These are phyloP conservation scores for Polyommatus iphigenia DNA, from an alignment of 2,888 invertebrate species.

Conservation along the genomic window DNA sequence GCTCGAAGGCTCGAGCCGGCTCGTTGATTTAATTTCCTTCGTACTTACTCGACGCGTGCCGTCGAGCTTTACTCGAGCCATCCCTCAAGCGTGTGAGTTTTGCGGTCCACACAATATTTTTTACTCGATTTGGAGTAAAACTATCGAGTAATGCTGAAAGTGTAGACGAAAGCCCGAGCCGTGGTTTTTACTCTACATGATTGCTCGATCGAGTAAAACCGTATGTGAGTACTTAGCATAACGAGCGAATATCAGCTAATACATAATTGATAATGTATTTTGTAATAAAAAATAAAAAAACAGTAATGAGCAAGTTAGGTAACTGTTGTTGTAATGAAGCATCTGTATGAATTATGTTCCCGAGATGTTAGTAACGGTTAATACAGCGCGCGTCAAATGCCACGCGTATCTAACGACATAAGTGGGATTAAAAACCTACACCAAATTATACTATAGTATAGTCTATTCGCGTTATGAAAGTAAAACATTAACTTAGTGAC, in stretches of 20 bases:
- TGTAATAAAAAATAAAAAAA: neutral
- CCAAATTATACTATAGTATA: neutral
- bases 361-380: neutral
- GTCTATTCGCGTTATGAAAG: neutral
- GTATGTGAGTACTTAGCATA: neutral
- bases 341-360: neutral
- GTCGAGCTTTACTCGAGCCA: too few relatives aligned
- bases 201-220: too few relatives aligned
- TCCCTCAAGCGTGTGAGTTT: too few relatives aligned
- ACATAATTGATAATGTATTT: neutral
- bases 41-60: too few relatives aligned
- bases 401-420: neutral
- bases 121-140: too few relatives aligned
- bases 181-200: too few relatives aligned
- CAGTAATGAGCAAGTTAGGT: neutral
- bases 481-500: too few relatives aligned
- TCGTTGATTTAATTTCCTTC: too few relatives aligned
- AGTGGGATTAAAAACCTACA: neutral
- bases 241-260: neutral
- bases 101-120: too few relatives aligned
- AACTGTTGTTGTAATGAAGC: constrained; percentile 1
- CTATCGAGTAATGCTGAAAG: too few relatives aligned
- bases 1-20: too few relatives aligned
- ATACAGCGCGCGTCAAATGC: neutral
- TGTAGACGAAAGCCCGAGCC: too few relatives aligned